Base-by-base conservation (phyloP, 1,140 invertebrate genomes). In the Procambarus clarkii region DNA sequence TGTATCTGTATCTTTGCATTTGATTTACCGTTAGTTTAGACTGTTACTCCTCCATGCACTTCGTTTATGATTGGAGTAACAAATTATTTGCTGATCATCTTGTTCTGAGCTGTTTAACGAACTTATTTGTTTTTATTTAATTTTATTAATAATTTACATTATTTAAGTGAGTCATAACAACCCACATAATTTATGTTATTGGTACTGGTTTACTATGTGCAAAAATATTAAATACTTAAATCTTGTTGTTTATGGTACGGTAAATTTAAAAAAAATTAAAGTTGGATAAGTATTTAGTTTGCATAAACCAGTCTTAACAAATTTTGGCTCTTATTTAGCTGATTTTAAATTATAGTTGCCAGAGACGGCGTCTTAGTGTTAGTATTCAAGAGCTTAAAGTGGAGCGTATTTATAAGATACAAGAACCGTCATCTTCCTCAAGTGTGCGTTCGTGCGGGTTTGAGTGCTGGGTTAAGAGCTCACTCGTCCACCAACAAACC, bases 11-110 rank as follows among this genome's bases (percentile, higher is more conserved):
- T 58, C 5, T 82, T 3, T 83, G 4, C 45, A 3, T 54, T 21
- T 83, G 69, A 69, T 69, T 83, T 82, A 82, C 50, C 11, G 78
- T 80, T 80, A 24, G n/a, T 58, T 81, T 81, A 58, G n/a, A 44
- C 45, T 69, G 79, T 58, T 18, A 69, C 24, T 69, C 13, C 18
- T 69, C 58, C 1, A 2, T 18, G 60, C 18, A 18, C 13, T 64
- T 9, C 54, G 54, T 58, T 58, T 58, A 58, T 9, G 7, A 1
- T 13, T 58, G 54, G 54, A 9, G 54, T 9, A 58, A 58, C 7
- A 13, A 58, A 58, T 58, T 58, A 58, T 58, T 13, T 58, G 7
- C 54, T 64, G 60, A 64, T 64, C 13, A 2, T 15, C 54, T 58
- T 64, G 18, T 21, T 18, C 21, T 64, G 15, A 21, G 60, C 60